Evolutionary conservation across 2,113 vertebrate genomes (phyloP), one percentile per base, ranked within the genome.

Genomic region (Acrocephalus arundinaceus): DNA sequence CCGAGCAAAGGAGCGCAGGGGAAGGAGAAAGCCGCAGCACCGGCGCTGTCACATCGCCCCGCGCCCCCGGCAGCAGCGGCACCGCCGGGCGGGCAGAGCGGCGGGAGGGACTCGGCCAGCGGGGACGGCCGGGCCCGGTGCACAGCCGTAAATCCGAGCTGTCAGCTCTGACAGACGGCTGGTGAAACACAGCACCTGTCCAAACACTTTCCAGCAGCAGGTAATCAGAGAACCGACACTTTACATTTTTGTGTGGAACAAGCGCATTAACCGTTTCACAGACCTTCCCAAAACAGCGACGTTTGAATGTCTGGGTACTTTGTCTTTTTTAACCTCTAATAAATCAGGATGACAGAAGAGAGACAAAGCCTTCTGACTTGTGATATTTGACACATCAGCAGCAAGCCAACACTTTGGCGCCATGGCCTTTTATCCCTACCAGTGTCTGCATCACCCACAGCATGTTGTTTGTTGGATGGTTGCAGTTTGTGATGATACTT

Each of bases 201-300:
- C 96, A 97, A 97, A 97, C 94, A 95, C 82, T 87, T 37, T 35
- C 80, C 91, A 68, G 51, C 54, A 61, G 81, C 96, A 97, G 87
- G 94, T 90, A 84, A 80, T 41, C 46, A 92, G 94, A 97, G 88
- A 96, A 78, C 87, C 71, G 58, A 89, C 88, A 94, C 93, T 91
- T 80, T 45, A 43, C 78, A 95, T 96, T 96, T 96, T 95, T 97
- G 91, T 95, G 93, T 24, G 79, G 94, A 96, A 93, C 93, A 92
- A 94, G 91, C 85, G 3, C 94, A 86, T 96, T 97, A 96, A 90
- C 92, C 59, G 8, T 94, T 96, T 95, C 72, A 22, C 82, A 73
- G 87, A 94, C 94, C 85, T 84, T 88, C 65, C 81, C 78, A 13
- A 79, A 95, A 85, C 87, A 73, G 70, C 6, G 12, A 37, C 43